A percentile compares a stretch with the other conserved stretches of the same genome.
Conservation (phyloP, 1,140 invertebrate genomes). For the Atta texana region DNA sequence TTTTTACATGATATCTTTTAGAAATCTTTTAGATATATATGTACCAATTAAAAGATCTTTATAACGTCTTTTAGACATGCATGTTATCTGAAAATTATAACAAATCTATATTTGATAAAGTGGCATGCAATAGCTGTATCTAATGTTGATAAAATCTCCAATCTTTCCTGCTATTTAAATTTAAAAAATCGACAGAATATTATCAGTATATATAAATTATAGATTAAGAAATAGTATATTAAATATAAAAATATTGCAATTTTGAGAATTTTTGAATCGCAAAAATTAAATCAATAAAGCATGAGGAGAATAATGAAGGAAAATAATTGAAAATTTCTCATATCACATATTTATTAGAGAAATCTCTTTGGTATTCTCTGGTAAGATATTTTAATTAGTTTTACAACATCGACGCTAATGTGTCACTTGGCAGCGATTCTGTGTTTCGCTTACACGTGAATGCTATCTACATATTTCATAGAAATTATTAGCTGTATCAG, state of each 20-base stretch:
- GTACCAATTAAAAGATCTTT: too few relatives aligned
- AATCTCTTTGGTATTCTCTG: constrained; percentile 68
- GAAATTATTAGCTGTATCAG: constrained; percentile 48
- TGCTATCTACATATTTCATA: constrained; percentile 18
- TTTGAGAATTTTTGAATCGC: not conserved
- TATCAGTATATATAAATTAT: too few relatives aligned
- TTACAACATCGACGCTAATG: constrained; percentile 56
- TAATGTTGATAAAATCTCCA: too few relatives aligned
- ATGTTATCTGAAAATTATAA: too few relatives aligned
- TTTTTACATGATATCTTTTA: too few relatives aligned
- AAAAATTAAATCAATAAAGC: not conserved
- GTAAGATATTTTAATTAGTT: constrained; percentile 62
- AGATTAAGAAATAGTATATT: not conserved
- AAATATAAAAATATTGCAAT: not conserved
- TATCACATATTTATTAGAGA: constrained; percentile 72
- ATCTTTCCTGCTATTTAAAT: too few relatives aligned
- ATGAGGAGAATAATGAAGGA: not conserved
- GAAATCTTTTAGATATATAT: too few relatives aligned
- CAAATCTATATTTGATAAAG: too few relatives aligned
- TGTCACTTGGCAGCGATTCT: constrained; percentile 53
- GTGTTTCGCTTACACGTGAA: constrained; percentile 24
- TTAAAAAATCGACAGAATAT: too few relatives aligned
- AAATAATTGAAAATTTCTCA: constrained; percentile 19
- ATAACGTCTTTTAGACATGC: too few relatives aligned
- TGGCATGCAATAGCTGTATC: too few relatives aligned